Evolutionary conservation across 2,888 invertebrate genomes (phyloP).

Genomic region (Trypoxylon attenuatum): DNA sequence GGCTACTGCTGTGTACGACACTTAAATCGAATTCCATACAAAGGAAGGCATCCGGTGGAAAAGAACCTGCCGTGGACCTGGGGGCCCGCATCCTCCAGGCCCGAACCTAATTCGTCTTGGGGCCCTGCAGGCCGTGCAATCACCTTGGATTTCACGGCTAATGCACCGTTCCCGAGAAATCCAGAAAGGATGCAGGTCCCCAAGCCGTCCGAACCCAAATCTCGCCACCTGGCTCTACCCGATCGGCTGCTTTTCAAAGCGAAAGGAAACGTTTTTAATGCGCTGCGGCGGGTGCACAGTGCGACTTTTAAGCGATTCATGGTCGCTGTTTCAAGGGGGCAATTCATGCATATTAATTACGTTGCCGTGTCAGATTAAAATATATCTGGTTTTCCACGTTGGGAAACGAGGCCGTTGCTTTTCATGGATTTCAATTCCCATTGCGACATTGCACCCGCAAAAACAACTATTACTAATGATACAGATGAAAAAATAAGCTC

Average conservation of each 20-base stretch:
- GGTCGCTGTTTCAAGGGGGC: not conserved
- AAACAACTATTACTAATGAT: too few species aligned
- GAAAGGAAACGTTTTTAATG: not conserved
- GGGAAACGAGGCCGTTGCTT: not conserved
- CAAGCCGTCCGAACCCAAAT: conserved; percentile 26
- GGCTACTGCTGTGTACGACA: conserved; percentile 37
- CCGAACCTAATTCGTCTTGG: conserved; percentile 54
- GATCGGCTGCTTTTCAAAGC: not conserved
- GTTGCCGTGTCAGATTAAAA: not conserved
- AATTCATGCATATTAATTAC: not conserved
- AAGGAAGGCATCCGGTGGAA: conserved; percentile 57
- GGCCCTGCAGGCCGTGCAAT: conserved; percentile 40
- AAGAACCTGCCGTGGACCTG: conserved; percentile 55
- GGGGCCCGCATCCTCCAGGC: conserved; percentile 42
- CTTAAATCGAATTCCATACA: conserved; percentile 60
- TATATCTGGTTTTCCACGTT: not conserved
- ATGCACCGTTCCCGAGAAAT: conserved; percentile 25
- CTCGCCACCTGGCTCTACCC: not conserved
- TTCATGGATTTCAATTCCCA: not conserved
- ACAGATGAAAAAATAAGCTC: too few species aligned
- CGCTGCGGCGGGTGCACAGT: not conserved
- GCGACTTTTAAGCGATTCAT: not conserved
- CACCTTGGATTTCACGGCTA: conserved; percentile 26
- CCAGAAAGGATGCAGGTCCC: conserved; percentile 15
- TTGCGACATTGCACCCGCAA: too few species aligned